These are phyloP conservation scores for Ganaspis brasiliensis DNA, from an alignment of 2,888 invertebrate genomes.

Conservation along the genomic window DNA sequence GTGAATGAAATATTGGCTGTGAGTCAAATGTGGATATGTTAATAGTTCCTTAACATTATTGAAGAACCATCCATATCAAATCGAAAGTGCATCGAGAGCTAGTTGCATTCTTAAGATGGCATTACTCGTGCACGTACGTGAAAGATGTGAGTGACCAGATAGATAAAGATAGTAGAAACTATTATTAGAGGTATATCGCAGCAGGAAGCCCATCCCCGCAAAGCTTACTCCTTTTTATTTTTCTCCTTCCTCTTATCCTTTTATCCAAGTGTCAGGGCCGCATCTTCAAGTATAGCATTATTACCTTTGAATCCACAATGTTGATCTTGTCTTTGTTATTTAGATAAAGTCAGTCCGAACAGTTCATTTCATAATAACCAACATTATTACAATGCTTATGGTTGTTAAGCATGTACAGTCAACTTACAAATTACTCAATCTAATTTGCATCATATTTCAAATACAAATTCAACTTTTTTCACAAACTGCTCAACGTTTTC, in stretches of 20 bases:
- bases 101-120: constrained; percentile 47
- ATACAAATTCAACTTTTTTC: too few relatives aligned
- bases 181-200: constrained; percentile 58
- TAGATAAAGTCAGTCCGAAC: background rate
- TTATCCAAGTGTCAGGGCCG: constrained; percentile 26
- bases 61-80: too few relatives aligned
- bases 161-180: constrained; percentile 55
- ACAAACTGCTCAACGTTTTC: too few relatives aligned
- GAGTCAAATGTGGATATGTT: too few relatives aligned
- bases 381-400: background rate
- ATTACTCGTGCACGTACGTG: constrained; percentile 54
- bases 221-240: background rate
- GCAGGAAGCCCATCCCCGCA: constrained; percentile 55
- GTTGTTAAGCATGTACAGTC: too few relatives aligned
- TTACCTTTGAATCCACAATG: constrained; percentile 5
- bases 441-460: too few relatives aligned
- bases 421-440: too few relatives aligned
- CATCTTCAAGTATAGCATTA: constrained; percentile 10
- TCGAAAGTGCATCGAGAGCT: too few relatives aligned
- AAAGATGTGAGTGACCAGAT: constrained; percentile 52
- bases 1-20: too few relatives aligned
- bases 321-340: constrained; percentile 12
- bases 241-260: constrained; percentile 20
- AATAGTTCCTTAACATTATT: too few relatives aligned
- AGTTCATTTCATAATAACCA: constrained; percentile 8